These are phyloP conservation scores for Drosophila hydei DNA, from an alignment of 1,140 invertebrate genomes.

Conservation along the genomic window DNA sequence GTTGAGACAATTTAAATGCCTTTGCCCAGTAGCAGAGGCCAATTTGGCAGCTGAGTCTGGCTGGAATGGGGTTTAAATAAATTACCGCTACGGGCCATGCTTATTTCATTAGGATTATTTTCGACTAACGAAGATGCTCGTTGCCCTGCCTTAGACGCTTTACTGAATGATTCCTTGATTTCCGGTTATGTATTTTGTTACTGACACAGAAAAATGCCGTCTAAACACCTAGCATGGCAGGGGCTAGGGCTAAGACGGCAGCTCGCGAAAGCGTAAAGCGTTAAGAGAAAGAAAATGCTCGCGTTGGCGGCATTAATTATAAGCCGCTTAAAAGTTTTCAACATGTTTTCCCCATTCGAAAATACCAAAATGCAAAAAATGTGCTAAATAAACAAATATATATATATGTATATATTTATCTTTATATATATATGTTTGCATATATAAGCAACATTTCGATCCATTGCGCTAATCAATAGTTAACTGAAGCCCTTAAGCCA, in stretches of 20 bases:
- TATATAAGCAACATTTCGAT: no score
- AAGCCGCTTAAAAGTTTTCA: constrained; percentile 82
- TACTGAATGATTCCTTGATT: constrained; percentile 47
- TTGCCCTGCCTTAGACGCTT: constrained; percentile 7
- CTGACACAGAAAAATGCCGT: constrained; percentile 30
- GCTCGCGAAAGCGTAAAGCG: constrained; percentile 46
- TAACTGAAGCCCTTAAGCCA: constrained; percentile 5
- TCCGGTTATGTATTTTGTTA: constrained; percentile 57
- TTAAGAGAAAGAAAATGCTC: constrained; percentile 75
- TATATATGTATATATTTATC: no score
- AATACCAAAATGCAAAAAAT: constrained; percentile 43
- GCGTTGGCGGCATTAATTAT: constrained; percentile 73
- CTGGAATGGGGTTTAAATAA: constrained; percentile 66
- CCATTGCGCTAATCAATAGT: constrained; percentile 22
- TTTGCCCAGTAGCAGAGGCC: constrained; percentile 39
- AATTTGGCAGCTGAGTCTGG: constrained; percentile 25
- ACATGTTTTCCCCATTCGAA: constrained; percentile 67
- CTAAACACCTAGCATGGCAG: not conserved
- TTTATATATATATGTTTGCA: no score
- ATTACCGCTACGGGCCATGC: constrained; percentile 79
- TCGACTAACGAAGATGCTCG: constrained; percentile 23
- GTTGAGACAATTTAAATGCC: constrained; percentile 78
- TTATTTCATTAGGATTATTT: constrained; percentile 82
- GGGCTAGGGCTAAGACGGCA: constrained; percentile 15
- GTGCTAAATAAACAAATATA: constrained; percentile 30